A percentile compares a stretch with the other conserved stretches of the same genome.
These are phyloP conservation scores for Lepetodrilus schrolli DNA, from an alignment of 2,888 invertebrate genomes.

Conservation along the genomic window DNA sequence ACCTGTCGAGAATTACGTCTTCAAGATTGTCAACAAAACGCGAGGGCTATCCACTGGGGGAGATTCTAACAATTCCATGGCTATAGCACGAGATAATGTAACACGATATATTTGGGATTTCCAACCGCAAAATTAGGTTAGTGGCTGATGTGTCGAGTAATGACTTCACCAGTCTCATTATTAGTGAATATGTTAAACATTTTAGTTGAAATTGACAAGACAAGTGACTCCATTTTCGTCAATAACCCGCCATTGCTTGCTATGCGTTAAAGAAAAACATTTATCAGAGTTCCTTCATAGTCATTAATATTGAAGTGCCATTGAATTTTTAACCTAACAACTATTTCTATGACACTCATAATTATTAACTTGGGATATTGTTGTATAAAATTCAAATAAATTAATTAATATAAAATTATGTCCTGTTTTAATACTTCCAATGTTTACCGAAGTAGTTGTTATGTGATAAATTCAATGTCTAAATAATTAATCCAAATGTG, in stretches of 20 bases:
- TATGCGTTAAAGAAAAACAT: neutral
- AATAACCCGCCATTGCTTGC: constrained; percentile 1
- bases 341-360: too few species aligned
- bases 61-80: neutral
- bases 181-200: neutral
- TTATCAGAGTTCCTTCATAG: neutral
- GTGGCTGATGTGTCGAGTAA: neutral
- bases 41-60: neutral
- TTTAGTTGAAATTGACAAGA: constrained; percentile 9
- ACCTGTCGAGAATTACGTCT: constrained; percentile 10
- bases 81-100: constrained; percentile 2
- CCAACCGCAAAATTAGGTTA: neutral
- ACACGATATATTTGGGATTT: neutral
- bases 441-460: too few species aligned
- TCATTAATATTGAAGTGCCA: too few species aligned
- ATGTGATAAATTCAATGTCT: too few species aligned
- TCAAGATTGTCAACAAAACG: constrained; percentile 8
- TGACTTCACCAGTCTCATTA: neutral
- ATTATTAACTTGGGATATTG: too few species aligned
- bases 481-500: too few species aligned
- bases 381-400: too few species aligned
- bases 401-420: too few species aligned
- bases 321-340: too few species aligned
- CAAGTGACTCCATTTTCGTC: neutral
- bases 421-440: too few species aligned